phyloP scores from a whole-genome alignment of 2,888 invertebrate species.

The Lepas anatifera region DNA sequence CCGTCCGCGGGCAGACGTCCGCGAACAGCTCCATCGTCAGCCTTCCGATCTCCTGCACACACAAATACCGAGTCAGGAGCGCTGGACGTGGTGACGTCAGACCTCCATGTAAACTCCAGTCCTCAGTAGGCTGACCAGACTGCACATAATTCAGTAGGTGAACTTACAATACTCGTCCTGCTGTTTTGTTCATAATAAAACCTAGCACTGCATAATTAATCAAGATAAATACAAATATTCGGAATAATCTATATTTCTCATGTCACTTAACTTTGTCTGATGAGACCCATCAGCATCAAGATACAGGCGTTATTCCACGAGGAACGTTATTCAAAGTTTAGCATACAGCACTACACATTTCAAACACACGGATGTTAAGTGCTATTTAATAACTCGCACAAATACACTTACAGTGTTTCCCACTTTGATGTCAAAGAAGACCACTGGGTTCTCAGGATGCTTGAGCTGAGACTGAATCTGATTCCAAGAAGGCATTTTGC shows the following conservation, averaged over 20 bases:
- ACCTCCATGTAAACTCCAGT: too few species aligned
- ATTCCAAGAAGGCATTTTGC: constrained; percentile 80
- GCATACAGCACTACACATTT: neutral
- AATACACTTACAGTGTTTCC: constrained; percentile 96
- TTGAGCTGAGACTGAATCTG: constrained; percentile 81
- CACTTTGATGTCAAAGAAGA: constrained; percentile 94
- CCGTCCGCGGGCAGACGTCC: constrained; percentile 90
- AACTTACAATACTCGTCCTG: too few species aligned
- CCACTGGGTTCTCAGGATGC: constrained; percentile 92
- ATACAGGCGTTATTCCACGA: neutral
- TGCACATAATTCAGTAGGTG: neutral
- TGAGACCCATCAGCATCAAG: neutral
- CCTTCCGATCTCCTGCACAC: constrained; percentile 66
- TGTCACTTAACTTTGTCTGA: neutral
- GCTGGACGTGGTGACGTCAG: neutral
- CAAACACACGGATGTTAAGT: neutral
- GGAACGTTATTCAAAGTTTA: neutral
- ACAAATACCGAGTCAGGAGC: neutral
- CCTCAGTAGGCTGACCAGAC: too few species aligned
- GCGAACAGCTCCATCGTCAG: constrained; percentile 97
- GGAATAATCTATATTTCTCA: neutral
- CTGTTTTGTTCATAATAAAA: too few species aligned
- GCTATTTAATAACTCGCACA: constrained; percentile 32
- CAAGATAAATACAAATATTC: neutral
- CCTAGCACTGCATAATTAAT: neutral